phyloP scores from a whole-genome alignment of 2,888 invertebrate species.

The Blastobasis adustella region DNA sequence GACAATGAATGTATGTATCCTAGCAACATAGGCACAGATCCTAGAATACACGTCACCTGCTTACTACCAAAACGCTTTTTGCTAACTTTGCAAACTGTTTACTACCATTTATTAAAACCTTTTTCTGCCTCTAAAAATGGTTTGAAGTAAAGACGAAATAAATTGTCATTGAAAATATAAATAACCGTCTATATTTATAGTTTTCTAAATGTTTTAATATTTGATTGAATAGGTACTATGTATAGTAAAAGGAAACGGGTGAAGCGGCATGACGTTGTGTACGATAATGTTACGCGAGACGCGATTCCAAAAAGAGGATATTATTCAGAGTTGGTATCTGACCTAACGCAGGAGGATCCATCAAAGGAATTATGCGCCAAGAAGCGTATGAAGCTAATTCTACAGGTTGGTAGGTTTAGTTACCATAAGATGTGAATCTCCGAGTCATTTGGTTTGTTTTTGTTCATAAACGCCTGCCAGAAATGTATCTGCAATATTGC shows the following conservation, averaged over 20 bases:
- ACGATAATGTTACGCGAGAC: slow-evolving; percentile 46
- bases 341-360: slow-evolving; percentile 54
- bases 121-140: too few species aligned
- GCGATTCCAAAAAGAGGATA: slow-evolving; percentile 69
- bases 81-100: too few species aligned
- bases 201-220: too few species aligned
- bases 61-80: too few species aligned
- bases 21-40: too few species aligned
- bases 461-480: not conserved
- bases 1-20: too few species aligned
- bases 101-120: too few species aligned
- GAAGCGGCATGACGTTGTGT: slow-evolving; percentile 53
- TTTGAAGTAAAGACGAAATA: too few species aligned
- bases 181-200: too few species aligned
- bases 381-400: slow-evolving; percentile 57
- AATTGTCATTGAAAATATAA: too few species aligned
- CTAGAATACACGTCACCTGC: too few species aligned
- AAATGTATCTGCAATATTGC: not conserved
- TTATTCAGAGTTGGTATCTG: slow-evolving; percentile 76
- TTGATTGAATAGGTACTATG: slow-evolving; percentile 25
- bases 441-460: not conserved
- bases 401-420: slow-evolving; percentile 33
- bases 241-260: slow-evolving; percentile 55
- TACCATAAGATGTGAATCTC: not conserved
- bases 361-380: slow-evolving; percentile 46